A percentile compares a stretch with the other conserved stretches of the same genome.
phyloP scores from a whole-genome alignment of 2,888 invertebrate species.

The Argyra leucocephala region DNA sequence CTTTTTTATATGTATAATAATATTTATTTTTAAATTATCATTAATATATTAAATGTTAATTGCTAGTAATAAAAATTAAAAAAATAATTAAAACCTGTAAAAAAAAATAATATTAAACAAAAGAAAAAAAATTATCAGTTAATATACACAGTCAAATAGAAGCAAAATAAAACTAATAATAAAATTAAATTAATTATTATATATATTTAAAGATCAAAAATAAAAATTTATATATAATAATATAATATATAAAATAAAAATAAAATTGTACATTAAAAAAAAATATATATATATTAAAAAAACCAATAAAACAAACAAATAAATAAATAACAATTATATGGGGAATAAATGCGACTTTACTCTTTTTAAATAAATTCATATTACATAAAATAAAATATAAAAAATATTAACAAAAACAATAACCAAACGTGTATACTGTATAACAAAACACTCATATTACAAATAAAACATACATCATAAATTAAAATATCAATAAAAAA shows the following conservation, averaged over 20 bases:
- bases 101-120: background rate
- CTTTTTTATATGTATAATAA: background rate
- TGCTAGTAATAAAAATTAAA: background rate
- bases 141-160: background rate
- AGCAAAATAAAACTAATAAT: background rate
- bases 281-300: background rate
- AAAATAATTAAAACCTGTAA: background rate
- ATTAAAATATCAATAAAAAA: too few relatives aligned
- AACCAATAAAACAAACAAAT: background rate
- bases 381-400: background rate
- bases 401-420: background rate
- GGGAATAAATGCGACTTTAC: conserved; percentile 11
- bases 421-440: too few relatives aligned
- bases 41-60: background rate
- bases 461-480: too few relatives aligned
- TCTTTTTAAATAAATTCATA: background rate
- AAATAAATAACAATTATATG: background rate
- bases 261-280: background rate
- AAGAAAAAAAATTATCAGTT: too few relatives aligned
- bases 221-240: background rate
- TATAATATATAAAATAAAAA: background rate
- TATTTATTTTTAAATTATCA: too few relatives aligned
- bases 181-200: background rate
- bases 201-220: background rate
- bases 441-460: too few relatives aligned